These are phyloP conservation scores for Clavelina lepadiformis DNA, from an alignment of 23 tunicate genomes.

Conservation along the genomic window DNA sequence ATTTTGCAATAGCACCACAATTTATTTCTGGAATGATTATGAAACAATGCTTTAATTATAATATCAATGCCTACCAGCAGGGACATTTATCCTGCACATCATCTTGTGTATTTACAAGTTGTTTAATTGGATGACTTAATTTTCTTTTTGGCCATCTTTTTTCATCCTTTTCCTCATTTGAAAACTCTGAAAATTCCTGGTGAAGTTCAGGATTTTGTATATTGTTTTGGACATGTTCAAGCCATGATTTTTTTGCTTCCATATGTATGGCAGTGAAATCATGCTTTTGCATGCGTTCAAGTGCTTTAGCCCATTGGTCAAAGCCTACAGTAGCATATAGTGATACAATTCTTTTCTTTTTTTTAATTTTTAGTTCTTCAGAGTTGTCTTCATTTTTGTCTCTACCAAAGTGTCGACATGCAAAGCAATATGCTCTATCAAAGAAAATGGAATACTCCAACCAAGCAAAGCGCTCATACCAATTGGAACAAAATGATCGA, in stretches of 20 bases:
- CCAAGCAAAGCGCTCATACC: constrained; percentile 48
- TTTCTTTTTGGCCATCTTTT: too few relatives aligned
- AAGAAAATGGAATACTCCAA: constrained; percentile 31
- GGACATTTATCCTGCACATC: too few relatives aligned
- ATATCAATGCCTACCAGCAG: too few relatives aligned
- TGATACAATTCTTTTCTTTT: constrained; percentile 12
- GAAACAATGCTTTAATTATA: too few relatives aligned
- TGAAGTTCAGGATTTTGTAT: too few relatives aligned
- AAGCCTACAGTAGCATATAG: constrained; percentile 45
- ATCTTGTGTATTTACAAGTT: too few relatives aligned
- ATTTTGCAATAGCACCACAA: too few relatives aligned
- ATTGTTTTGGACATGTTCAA: too few relatives aligned
- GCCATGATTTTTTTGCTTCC: constrained; percentile 37
- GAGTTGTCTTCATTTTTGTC: not conserved
- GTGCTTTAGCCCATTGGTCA: constrained; percentile 43
- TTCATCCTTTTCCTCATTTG: too few relatives aligned
- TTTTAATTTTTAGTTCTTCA: not conserved
- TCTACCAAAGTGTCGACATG: constrained; percentile 35
- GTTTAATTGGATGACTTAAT: too few relatives aligned
- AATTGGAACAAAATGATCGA: constrained; percentile 44
- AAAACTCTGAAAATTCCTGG: too few relatives aligned
- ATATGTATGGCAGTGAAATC: constrained; percentile 39
- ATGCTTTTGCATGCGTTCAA: constrained; percentile 38
- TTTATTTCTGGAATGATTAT: too few relatives aligned
- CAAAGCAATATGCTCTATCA: constrained; percentile 48